These are phyloP conservation scores for Drosophila persimilis DNA, from an alignment of 1,140 invertebrate genomes.

Conservation along the genomic window DNA sequence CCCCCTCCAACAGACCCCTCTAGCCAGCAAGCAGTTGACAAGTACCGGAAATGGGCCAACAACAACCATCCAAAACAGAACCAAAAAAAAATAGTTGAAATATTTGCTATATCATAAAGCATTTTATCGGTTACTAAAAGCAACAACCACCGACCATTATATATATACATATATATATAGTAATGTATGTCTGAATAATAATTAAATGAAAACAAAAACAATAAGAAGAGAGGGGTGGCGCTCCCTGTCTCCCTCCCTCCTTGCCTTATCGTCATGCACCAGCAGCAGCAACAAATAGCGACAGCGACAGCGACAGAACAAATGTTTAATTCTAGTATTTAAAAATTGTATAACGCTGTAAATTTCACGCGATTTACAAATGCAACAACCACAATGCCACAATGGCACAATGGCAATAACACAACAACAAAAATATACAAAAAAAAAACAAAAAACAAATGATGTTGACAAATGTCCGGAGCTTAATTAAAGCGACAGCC, in stretches of 20 bases:
- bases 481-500: slow-evolving; percentile 35
- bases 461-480: slow-evolving; percentile 51
- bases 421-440: slow-evolving; percentile 18
- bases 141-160: not conserved
- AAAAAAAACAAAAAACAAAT: too few relatives aligned
- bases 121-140: slow-evolving; percentile 41
- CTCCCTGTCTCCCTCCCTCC: not conserved
- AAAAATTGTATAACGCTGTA: slow-evolving; percentile 67
- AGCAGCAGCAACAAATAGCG: slow-evolving; percentile 29
- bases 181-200: too few relatives aligned
- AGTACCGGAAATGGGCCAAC: slow-evolving; percentile 57
- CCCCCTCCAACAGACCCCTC: not conserved
- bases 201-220: too few relatives aligned
- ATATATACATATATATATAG: too few relatives aligned
- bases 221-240: too few relatives aligned
- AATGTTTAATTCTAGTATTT: slow-evolving; percentile 63
- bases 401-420: slow-evolving; percentile 27
- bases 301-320: slow-evolving; percentile 17
- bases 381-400: slow-evolving; percentile 36
- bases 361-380: slow-evolving; percentile 58
- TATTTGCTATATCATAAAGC: slow-evolving; percentile 38
- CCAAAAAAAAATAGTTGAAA: slow-evolving; percentile 31
- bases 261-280: slow-evolving; percentile 55
- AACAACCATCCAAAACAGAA: slow-evolving; percentile 2
- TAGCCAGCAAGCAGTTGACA: slow-evolving; percentile 25